These are phyloP conservation scores for Agapornis canus DNA, from an alignment of 2,797 vertebrate species.

Conservation along the genomic window DNA sequence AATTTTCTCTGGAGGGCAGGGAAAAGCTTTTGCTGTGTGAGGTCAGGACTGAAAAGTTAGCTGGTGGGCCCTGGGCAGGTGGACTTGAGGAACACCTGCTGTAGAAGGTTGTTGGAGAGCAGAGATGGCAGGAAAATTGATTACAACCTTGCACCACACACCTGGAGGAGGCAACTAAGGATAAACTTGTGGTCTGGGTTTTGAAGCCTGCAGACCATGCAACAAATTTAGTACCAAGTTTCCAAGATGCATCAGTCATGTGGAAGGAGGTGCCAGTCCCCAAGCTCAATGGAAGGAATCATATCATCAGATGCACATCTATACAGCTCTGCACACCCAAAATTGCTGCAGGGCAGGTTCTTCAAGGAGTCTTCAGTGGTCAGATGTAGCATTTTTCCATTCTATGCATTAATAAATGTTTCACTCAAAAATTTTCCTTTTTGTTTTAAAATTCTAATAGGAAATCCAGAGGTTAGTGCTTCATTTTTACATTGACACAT, in stretches of 20 bases:
- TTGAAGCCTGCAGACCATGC: background rate
- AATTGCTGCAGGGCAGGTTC: background rate
- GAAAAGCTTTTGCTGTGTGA: background rate
- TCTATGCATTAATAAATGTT: background rate
- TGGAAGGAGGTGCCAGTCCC: background rate
- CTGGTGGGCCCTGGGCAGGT: background rate
- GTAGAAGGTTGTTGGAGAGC: background rate
- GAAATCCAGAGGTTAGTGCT: background rate
- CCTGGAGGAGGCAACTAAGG: background rate
- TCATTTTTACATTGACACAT: background rate
- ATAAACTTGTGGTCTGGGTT: accelerated
- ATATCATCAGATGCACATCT: accelerated
- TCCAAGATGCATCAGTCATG: accelerated
- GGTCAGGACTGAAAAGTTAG: background rate
- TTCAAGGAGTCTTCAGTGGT: background rate
- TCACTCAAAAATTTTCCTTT: background rate
- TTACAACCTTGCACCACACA: background rate
- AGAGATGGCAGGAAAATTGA: background rate
- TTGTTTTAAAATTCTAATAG: background rate
- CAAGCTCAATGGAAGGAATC: background rate
- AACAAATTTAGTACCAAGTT: background rate
- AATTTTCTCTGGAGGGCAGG: background rate
- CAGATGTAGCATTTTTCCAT: accelerated
- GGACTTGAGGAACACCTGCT: background rate
- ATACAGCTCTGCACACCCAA: background rate